A percentile compares a stretch with the other conserved stretches of the same genome.
phyloP scores from a whole-genome alignment of 2,113 vertebrate species.

The Grantiella picta region DNA sequence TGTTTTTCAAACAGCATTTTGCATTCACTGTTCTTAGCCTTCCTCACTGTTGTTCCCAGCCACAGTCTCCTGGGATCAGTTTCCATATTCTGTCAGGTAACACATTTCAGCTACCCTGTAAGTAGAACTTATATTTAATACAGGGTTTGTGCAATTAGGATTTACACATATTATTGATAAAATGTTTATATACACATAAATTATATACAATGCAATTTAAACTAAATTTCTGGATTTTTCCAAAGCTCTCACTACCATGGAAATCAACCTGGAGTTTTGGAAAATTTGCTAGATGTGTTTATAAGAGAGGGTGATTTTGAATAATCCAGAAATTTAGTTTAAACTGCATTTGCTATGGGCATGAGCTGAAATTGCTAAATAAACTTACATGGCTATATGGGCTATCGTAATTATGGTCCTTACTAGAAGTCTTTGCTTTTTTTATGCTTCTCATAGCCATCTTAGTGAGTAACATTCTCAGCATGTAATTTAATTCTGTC shows the following conservation, averaged over 20 bases:
- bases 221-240: neutral
- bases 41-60: neutral
- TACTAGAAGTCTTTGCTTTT: neutral
- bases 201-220: neutral
- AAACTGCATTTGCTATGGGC: neutral
- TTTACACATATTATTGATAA: neutral
- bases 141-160: neutral
- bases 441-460: neutral
- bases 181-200: neutral
- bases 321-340: neutral
- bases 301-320: neutral
- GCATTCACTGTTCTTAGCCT: neutral
- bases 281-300: neutral
- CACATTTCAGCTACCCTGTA: neutral
- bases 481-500: neutral
- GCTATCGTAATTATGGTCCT: neutral
- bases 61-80: neutral
- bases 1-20: neutral
- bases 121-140: neutral
- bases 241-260: neutral
- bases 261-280: neutral
- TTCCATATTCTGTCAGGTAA: neutral
- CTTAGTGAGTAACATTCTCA: neutral
- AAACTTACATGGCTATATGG: fast-evolving
- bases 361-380: neutral